Base-by-base conservation (phyloP, 1,140 invertebrate genomes). In the Thrips palmi region DNA sequence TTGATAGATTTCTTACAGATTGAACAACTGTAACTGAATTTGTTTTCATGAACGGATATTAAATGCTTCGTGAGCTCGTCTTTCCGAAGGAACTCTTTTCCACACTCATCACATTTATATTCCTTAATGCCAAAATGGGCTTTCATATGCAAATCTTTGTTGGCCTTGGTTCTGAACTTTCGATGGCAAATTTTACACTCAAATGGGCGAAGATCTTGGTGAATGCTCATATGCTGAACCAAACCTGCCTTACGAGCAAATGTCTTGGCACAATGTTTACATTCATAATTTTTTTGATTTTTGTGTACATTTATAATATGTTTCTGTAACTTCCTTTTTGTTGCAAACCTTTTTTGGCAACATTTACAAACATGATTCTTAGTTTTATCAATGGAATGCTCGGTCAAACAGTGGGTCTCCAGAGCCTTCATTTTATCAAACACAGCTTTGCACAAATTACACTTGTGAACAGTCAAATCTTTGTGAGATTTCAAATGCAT, bases 21-120 rank as follows among this genome's bases (percentile, higher is more conserved):
- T 1, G 75, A 67, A 56, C 89, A 94, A 23, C 78, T 65, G 46
- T 88, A 86, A 2, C 80, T 78, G 44, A 82, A 76, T 15, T 83
- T 67, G 17, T 87, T 87, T 24, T 70, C 70, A 31, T 52, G 50
- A 36, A 45, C 47, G 15, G 85, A 84, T 44, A 79, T 71, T 38
- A 93, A 69, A 59, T 96, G 84, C 43, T 82, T 77, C 41, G 73
- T 73, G 38, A 87, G 55, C 0, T 77, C 77, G 47, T 84, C 74
- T 3, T 75, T 58, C 0, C 77, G 60, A 2, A 77, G 59, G 49
- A 91, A 71, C 33, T 74, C 70, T 60, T 91, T 87, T 3, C 50
- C 50, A 27, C 50, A 52, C n/a, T 48, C 43, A 31, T 49, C 41
- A 32, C 50, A 52, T 4, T 48, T 40, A 38, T 47, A 47, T 32